Evolutionary conservation across 2,113 vertebrate species (phyloP), one percentile per base, ranked within the genome.

Genomic region (Uropsilus gracilis): DNA sequence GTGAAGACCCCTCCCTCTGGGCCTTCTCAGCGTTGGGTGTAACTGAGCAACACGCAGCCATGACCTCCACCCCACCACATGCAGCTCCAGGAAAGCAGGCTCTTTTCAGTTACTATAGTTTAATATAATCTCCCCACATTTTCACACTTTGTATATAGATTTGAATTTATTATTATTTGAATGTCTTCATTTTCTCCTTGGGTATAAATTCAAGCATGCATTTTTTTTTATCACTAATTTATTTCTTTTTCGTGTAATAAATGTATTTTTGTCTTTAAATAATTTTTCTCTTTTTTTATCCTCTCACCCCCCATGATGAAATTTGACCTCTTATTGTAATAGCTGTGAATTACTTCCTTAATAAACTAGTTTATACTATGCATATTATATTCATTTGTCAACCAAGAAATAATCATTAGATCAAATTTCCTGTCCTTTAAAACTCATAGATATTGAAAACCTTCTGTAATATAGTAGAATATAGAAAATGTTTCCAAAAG

Each of bases 341-440:
- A 76, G 28, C 32, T 86, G 61, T 18, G 22, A 90, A 77, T 77
- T 86, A 7, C 22, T 78, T 18, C 28, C 30, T 53, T 84, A 18
- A 66, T 37, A 39, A 1, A 73, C 72, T 90, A 82, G 34, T 63
- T 92, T 57, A 82, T 61, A 86, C 61, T 80, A 24, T 46, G 42
- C 55, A n/a, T n/a, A n/a, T 77, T 94, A 42, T 48, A 34, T 87
- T 83, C 8, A 63, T 63, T 91, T 69, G 18, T 50, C 24, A 61
- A 24, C 34, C 59, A 92, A 78, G 42, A 94, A 89, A 89, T 92
- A 39, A 61, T 48, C 93, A 64, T 87, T 55, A 86, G 24, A 53
- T 6, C n/a, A 34, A 16, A 90, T 95, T 78, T 3, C 32, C 69
- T 85, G 89, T 26, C 92, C 71, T 95, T 68, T 55, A 84, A 91